Evolutionary conservation across 2,888 invertebrate species (phyloP), one percentile per base, ranked within the genome.

Genomic region (Fragum whitleyi): DNA sequence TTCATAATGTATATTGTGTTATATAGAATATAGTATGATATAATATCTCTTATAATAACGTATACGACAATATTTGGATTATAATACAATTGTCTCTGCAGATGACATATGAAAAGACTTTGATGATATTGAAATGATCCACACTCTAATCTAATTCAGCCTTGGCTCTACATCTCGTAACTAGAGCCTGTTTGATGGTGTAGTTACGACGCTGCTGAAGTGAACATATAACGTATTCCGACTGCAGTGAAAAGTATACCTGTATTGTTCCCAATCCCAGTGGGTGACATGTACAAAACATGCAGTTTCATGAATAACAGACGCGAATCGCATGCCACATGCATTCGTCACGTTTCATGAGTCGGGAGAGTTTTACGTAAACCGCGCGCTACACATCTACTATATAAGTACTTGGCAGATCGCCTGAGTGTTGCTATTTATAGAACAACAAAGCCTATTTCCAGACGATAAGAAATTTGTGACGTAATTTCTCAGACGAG

Each of bases 401-500:
- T 65, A 65, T 65, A 65, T 65, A 65, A 65, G 65, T 65, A 65
- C 65, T 42, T 65, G 65, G 65, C 65, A 65, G 39, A 7, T 16
- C n/a, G 65, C 65, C 65, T 9, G 21, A 16, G 2, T 65, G 42
- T 3, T 65, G 36, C 65, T 65, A 65, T 65, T 65, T 65, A 42
- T 65, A 65, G 65, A 65, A 42, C 65, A 23, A 6, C 39, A 21
- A 36, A 65, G 42, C 36, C 65, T 65, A 65, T 65, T 65, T 65
- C 65, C 42, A 42, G 65, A 65, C 65, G 16, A 23, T 42, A 23
- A 2, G 32, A 14, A 23, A n/a, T 19, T 14, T 6, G 26, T 65
- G 65, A 42, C 65, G 65, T 65, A 65, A 65, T 42, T 26, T 14
- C n/a, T 5, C 16, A 47, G 47, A 5, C 47, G 47, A 47, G 47